phyloP scores from a whole-genome alignment of 35 echinoderm and acorn worm genomes.

The Holothuria glaberrima region DNA sequence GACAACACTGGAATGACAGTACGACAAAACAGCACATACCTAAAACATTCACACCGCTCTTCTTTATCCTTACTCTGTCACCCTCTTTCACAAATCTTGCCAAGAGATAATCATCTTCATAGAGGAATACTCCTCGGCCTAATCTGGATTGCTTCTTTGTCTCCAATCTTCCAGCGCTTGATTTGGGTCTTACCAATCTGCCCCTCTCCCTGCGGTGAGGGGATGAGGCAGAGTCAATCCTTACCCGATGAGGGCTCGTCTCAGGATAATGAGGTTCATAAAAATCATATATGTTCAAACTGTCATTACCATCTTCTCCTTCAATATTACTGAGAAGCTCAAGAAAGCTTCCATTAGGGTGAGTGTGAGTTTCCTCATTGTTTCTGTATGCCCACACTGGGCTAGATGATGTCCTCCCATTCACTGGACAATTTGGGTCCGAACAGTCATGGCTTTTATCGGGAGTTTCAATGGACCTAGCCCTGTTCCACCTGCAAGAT shows the following conservation, averaged over 20 bases:
- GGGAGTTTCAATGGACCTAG: background rate
- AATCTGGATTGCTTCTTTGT: slow-evolving; percentile 42
- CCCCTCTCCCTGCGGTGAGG: background rate
- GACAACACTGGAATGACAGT: too few relatives aligned
- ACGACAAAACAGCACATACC: background rate
- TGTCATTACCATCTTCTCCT: slow-evolving; percentile 42
- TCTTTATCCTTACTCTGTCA: slow-evolving; percentile 79
- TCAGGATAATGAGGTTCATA: slow-evolving; percentile 74
- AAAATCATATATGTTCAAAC: slow-evolving; percentile 79
- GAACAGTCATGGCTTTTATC: slow-evolving; percentile 44
- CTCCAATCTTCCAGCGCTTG: slow-evolving; percentile 60
- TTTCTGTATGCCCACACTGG: slow-evolving; percentile 43
- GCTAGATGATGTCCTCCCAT: slow-evolving; percentile 13
- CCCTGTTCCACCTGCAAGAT: slow-evolving; percentile 23
- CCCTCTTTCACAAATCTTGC: slow-evolving; percentile 87
- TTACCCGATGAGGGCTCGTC: slow-evolving; percentile 15
- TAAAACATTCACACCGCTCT: slow-evolving; percentile 41
- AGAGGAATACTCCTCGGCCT: slow-evolving; percentile 63
- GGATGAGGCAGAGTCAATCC: background rate
- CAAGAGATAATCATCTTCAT: slow-evolving; percentile 93
- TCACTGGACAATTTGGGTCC: slow-evolving; percentile 35
- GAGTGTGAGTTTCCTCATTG: background rate
- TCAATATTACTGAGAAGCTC: slow-evolving; percentile 33
- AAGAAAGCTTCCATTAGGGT: slow-evolving; percentile 12
- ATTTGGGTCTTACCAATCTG: slow-evolving; percentile 65